These are phyloP conservation scores for Phocides pigmalion DNA, from an alignment of 1,140 invertebrate genomes.

Conservation along the genomic window DNA sequence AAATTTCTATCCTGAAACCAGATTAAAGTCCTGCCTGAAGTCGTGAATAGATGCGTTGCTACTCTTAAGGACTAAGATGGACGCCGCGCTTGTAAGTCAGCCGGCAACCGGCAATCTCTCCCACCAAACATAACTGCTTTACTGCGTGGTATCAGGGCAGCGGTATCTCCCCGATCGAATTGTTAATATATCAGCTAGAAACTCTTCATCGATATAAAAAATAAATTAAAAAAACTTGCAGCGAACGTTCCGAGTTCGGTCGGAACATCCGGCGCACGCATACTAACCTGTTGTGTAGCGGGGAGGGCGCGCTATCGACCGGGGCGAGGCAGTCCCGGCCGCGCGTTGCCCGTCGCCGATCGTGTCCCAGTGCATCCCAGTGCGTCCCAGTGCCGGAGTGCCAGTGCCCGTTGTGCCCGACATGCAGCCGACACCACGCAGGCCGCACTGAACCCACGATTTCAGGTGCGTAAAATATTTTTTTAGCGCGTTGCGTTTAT, in stretches of 20 bases:
- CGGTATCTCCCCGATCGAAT: too few relatives aligned
- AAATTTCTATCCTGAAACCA: too few relatives aligned
- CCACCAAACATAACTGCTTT: too few relatives aligned
- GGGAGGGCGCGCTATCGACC: conserved; percentile 60
- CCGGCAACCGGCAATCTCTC: too few relatives aligned
- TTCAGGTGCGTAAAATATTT: conserved; percentile 42
- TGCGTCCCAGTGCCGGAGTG: conserved; percentile 25
- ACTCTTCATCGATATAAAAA: neutral
- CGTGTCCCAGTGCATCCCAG: conserved; percentile 21
- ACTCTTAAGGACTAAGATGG: too few relatives aligned
- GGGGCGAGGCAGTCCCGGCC: conserved; percentile 56
- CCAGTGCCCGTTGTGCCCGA: conserved; percentile 40
- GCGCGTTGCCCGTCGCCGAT: conserved; percentile 26
- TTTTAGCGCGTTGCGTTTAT: neutral
- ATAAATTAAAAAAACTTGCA: conserved; percentile 8
- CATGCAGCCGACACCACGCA: conserved; percentile 53
- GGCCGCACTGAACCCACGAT: conserved; percentile 51
- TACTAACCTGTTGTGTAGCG: conserved; percentile 60
- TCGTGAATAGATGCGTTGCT: too few relatives aligned
- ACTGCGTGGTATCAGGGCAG: too few relatives aligned
- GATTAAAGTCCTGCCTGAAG: too few relatives aligned
- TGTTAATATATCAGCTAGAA: too few relatives aligned
- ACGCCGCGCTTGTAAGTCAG: too few relatives aligned
- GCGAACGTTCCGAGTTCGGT: neutral
- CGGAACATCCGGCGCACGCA: conserved; percentile 53